Conservation (phyloP, 2,797 vertebrate species). For the Rhinoraja longicauda region DNA sequence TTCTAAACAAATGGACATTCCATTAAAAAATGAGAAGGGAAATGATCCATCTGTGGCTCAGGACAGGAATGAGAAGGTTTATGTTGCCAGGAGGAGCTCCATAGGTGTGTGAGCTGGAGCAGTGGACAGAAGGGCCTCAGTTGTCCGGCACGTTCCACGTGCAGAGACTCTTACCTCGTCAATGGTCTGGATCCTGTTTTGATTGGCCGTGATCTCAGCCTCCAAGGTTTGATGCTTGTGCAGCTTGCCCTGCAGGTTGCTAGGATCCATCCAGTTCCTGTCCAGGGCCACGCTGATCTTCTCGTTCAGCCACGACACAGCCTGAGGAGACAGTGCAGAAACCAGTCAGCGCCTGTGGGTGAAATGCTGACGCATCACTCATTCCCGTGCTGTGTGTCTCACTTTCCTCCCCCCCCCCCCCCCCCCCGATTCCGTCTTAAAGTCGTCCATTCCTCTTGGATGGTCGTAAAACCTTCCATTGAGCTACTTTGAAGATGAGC, state of each 20-base stretch:
- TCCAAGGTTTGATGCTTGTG: constrained; percentile 74
- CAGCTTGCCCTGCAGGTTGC: constrained; percentile 71
- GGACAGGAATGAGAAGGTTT: no score
- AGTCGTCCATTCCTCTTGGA: background rate
- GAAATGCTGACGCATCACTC: background rate
- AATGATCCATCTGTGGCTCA: no score
- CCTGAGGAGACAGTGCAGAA: constrained; percentile 43
- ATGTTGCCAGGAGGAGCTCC: no score
- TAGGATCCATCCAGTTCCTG: constrained; percentile 71
- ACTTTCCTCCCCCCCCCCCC: no score
- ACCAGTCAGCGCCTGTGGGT: no score
- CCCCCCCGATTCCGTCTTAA: background rate
- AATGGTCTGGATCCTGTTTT: constrained; percentile 58
- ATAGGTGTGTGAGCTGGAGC: background rate
- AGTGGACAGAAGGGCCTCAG: background rate
- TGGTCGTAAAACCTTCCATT: background rate
- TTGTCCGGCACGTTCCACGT: no score
- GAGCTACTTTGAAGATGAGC: background rate
- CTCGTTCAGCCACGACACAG: constrained; percentile 71
- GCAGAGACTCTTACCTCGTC: constrained; percentile 55
- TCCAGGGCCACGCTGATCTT: constrained; percentile 72
- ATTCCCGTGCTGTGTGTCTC: background rate
- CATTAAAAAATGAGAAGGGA: no score
- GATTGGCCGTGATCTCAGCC: constrained; percentile 69
- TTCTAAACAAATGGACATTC: no score